Conservation (phyloP, 2,113 vertebrate species). For the Pantherophis guttatus region DNA sequence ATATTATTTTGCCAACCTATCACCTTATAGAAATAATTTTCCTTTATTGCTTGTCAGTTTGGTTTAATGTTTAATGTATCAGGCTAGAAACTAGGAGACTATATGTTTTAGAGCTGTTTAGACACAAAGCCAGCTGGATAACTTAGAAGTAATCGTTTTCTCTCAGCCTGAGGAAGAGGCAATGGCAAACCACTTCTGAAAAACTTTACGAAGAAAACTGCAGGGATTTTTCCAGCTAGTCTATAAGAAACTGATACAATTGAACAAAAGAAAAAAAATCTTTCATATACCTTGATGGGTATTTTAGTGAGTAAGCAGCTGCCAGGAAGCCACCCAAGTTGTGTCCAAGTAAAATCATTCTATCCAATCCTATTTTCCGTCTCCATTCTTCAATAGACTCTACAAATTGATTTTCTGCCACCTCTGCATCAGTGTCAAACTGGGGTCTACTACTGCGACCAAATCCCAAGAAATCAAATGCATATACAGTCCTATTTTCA, state of each 20-base stretch:
- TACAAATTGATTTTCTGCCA: conserved; percentile 90
- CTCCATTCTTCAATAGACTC: conserved; percentile 94
- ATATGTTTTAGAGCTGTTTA: background rate
- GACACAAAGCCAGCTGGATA: background rate
- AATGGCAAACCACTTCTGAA: background rate
- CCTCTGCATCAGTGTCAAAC: conserved; percentile 79
- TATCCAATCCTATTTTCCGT: conserved; percentile 77
- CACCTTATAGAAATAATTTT: conserved; percentile 6
- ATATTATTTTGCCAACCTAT: background rate
- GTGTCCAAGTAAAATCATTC: conserved; percentile 91
- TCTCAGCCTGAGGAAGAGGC: background rate
- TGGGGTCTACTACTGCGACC: conserved; percentile 89
- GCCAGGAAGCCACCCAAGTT: conserved; percentile 93
- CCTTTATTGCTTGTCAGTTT: background rate
- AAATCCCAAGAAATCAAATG: conserved; percentile 91
- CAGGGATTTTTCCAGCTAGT: background rate
- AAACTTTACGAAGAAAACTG: background rate
- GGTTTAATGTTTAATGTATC: background rate
- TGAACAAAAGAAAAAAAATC: background rate
- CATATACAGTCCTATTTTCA: conserved; percentile 80
- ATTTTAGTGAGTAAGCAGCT: conserved; percentile 85
- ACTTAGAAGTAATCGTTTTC: background rate
- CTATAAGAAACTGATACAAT: background rate
- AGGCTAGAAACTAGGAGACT: background rate
- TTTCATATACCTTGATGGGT: conserved; percentile 81